Evolutionary conservation across 1,140 invertebrate species (phyloP), one percentile per base, ranked within the genome.

Genomic region (Cecropterus lyciades): DNA sequence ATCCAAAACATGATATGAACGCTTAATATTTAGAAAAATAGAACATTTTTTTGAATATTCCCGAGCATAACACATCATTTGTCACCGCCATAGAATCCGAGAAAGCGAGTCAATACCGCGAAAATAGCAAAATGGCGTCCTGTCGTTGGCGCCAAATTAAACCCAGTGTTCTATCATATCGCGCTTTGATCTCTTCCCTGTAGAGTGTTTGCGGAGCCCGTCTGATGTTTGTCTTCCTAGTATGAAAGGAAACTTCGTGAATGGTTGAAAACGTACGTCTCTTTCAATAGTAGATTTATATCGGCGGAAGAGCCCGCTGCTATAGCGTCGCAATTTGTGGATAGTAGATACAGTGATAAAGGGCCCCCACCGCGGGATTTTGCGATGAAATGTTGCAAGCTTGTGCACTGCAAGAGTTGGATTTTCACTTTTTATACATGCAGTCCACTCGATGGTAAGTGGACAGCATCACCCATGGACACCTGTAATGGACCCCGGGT

Each of bases 261-360:
- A 88, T 86, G 75, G 72, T 60, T 40, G 71, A 78, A 78, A 74
- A 64, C 37, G 67, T 65, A 77, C 68, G 71, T 64, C 66, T 82
- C 80, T 88, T 85, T 88, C 85, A 90, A 88, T 88, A 82, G 82
- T 72, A 88, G 87, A 90, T 90, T 86, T 86, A 86, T 90, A 90
- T 89, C 87, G 86, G 74, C 66, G 73, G 69, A 75, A 72, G 69
- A 75, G 62, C 49, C 70, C 57, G 62, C 69, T 60, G 74, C 73
- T 84, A 83, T 85, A 83, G 84, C 80, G 82, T 80, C 63, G 84
- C 85, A 89, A 89, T 87, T 89, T 89, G 85, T 87, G 80, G 82
- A 82, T 87, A 79, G 84, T 84, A 89, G 84, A 89, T 86, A 83
- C 68, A 16, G 72, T 75, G 87, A 89, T 89, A 89, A 89, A 80